These are phyloP conservation scores for Amazona finschi DNA, from an alignment of 2,797 vertebrate species.

Conservation along the genomic window DNA sequence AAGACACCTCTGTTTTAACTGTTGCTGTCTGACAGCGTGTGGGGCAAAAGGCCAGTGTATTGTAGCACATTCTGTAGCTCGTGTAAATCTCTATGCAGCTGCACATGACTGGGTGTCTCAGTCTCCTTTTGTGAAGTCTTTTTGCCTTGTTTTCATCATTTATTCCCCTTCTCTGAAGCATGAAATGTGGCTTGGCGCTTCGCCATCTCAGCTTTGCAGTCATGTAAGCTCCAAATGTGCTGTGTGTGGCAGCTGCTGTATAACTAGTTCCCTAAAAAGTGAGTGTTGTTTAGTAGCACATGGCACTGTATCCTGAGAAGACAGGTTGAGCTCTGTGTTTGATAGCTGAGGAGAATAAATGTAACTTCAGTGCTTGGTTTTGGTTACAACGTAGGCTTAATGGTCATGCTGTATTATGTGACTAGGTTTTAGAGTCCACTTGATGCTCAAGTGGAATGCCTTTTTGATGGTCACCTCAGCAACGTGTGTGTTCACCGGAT, in stretches of 20 bases:
- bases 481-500: accelerated
- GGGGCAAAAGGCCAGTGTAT: slow-evolving; percentile 60
- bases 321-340: background rate
- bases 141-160: slow-evolving; percentile 62
- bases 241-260: slow-evolving; percentile 38
- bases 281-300: background rate
- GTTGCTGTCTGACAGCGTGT: background rate
- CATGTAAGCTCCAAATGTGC: slow-evolving; percentile 64
- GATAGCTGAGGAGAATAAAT: background rate
- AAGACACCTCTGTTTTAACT: slow-evolving; percentile 29
- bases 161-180: slow-evolving; percentile 65
- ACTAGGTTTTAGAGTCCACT: background rate
- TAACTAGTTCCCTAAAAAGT: slow-evolving; percentile 25
- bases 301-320: background rate
- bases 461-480: background rate
- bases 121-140: slow-evolving; percentile 59
- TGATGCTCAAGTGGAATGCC: background rate
- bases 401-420: background rate
- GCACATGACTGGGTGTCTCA: slow-evolving; percentile 55
- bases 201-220: slow-evolving; percentile 53
- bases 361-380: background rate
- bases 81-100: slow-evolving; percentile 53
- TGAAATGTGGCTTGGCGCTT: slow-evolving; percentile 60
- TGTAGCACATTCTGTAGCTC: slow-evolving; percentile 61
- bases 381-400: background rate